Conservation (phyloP, 2,888 invertebrate species). For the Meliscaeva auricollis region DNA sequence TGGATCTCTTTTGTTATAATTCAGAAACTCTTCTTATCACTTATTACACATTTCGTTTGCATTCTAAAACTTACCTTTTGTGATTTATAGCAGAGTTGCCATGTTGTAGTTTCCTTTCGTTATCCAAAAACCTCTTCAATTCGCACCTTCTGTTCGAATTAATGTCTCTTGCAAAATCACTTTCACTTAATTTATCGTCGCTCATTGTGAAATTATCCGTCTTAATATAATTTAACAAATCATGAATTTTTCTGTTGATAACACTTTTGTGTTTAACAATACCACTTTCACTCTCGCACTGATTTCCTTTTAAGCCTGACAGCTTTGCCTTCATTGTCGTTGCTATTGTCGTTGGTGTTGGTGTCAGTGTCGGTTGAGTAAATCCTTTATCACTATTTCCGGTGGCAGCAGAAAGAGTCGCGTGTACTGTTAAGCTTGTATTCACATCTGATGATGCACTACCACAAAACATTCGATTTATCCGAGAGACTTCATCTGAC, state of each 20-base stretch:
- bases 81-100: not conserved
- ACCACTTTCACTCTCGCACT: conserved; percentile 54
- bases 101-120: not conserved
- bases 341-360: not conserved
- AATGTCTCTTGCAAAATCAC: conserved; percentile 43
- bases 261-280: conserved; percentile 55
- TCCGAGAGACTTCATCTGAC: conserved; percentile 78
- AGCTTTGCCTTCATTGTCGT: conserved; percentile 30
- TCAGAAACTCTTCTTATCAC: too few relatives aligned
- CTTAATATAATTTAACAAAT: conserved; percentile 62
- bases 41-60: too few relatives aligned
- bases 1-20: too few relatives aligned
- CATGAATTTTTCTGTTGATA: conserved; percentile 66
- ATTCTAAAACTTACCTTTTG: conserved; percentile 40
- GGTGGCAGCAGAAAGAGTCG: conserved; percentile 1
- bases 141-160: conserved; percentile 46
- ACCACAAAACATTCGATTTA: conserved; percentile 78
- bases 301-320: conserved; percentile 49
- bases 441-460: conserved; percentile 67
- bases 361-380: conserved; percentile 38
- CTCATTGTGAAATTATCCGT: conserved; percentile 47
- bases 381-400: conserved; percentile 49
- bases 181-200: conserved; percentile 42
- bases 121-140: conserved; percentile 22
- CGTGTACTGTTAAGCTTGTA: conserved; percentile 38